Base-by-base conservation (phyloP, 2,113 vertebrate species). In the Rhea pennata region DNA sequence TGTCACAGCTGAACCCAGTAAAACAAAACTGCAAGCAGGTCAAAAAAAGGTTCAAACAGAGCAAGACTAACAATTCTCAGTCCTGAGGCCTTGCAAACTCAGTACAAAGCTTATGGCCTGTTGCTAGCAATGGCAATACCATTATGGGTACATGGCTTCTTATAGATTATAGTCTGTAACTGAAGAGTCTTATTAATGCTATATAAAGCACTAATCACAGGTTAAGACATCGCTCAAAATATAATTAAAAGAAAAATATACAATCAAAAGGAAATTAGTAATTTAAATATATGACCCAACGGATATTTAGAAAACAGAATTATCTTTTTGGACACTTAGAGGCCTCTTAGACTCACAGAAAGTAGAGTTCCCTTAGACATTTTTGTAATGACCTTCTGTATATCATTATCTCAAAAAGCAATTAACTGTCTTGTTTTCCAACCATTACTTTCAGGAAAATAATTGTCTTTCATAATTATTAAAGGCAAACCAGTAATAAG, bases 81-180 rank as follows among this genome's bases (percentile, higher is more conserved):
- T 44, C 44, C 40, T 31, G 24, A 75, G 76, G 56, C 19, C 15
- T 80, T 50, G n/a, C 15, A 84, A 95, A 51, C 20, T 61, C 9
- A 9, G 21, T 64, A 56, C 19, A 58, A 50, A n/a, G 15, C 12
- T 70, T 40, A 56, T 4, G 22, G 56, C 56, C 40, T 19, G 3
- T 48, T 51, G 51, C 0, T 0, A 62, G 56, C 39, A 79, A 66
- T 27, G 54, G 22, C 26, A 83, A 61, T 44, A 59, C 3, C 40
- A 76, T 64, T 82, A 44, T 23, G 15, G 39, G 4, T 33, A 54
- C 33, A 53, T 3, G 44, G 61, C 10, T 64, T 12, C 12, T 33
- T n/a, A 39, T 48, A 48, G 46, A 48, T 40, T 74, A 22, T 27
- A 46, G 14, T 48, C 61, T n/a, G 7, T 48, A 79, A 66, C 53